phyloP scores from a whole-genome alignment of 2,888 invertebrate species.

The Diloba caeruleocephala region DNA sequence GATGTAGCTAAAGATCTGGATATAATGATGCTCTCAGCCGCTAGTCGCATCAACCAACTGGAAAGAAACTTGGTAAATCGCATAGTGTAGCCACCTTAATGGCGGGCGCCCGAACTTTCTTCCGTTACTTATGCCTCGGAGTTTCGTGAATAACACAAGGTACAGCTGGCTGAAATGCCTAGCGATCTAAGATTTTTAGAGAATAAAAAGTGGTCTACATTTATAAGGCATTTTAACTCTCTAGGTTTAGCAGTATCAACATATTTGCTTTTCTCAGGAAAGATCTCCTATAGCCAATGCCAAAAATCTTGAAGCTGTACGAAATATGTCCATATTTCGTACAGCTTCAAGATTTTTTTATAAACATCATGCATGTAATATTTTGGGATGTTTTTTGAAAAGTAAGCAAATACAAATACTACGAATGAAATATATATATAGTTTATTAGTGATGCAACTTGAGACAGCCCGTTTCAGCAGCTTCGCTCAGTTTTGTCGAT shows the following conservation, averaged over 20 bases:
- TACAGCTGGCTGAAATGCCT: conserved; percentile 22
- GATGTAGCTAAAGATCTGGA: conserved; percentile 18
- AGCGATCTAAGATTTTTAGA: conserved; percentile 22
- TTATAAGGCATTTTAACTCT: conserved; percentile 14
- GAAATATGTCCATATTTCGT: too few species aligned
- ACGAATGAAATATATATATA: too few species aligned
- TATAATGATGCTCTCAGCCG: conserved; percentile 37
- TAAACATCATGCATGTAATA: conserved; percentile 9
- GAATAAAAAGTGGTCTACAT: conserved; percentile 28
- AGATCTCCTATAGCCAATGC: too few species aligned
- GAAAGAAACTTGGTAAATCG: conserved; percentile 43
- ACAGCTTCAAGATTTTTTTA: conserved; percentile 17
- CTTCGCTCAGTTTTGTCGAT: too few species aligned
- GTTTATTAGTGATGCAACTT: too few species aligned
- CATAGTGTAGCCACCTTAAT: conserved; percentile 38
- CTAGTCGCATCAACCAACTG: conserved; percentile 27
- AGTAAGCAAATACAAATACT: neutral
- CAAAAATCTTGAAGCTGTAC: too few species aligned
- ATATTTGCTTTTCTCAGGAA: conserved; percentile 34
- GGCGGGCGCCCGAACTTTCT: conserved; percentile 32
- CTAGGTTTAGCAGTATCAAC: conserved; percentile 24
- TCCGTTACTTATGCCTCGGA: conserved; percentile 17
- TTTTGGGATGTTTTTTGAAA: conserved; percentile 7
- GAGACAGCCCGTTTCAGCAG: too few species aligned
- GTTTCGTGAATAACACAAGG: conserved; percentile 39